These are phyloP conservation scores for Poeciliopsis turneri DNA, from an alignment of 2,797 vertebrate species.

Conservation along the genomic window DNA sequence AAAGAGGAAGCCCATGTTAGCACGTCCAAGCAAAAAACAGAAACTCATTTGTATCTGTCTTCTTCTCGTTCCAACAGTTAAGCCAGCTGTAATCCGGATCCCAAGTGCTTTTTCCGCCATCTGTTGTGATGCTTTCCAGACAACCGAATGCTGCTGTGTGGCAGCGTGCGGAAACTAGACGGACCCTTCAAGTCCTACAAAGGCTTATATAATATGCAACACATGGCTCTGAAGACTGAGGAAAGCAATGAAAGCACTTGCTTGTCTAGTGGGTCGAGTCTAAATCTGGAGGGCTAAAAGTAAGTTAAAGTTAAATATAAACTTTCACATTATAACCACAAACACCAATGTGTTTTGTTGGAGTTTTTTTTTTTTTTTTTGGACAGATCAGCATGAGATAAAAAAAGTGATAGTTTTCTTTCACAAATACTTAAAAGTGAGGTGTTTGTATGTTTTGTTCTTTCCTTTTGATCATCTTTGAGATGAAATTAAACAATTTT, in stretches of 20 bases:
- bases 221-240: slow-evolving; percentile 21
- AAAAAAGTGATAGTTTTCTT: not conserved
- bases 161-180: slow-evolving; percentile 37
- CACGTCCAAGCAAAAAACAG: slow-evolving; percentile 28
- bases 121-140: slow-evolving; percentile 68
- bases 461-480: not conserved
- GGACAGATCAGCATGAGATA: not conserved
- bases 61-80: slow-evolving; percentile 13
- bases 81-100: slow-evolving; percentile 28
- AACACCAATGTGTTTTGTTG: not conserved
- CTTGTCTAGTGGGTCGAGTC: slow-evolving; percentile 2
- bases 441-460: not conserved
- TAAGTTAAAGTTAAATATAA: not conserved
- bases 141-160: slow-evolving; percentile 30
- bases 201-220: slow-evolving; percentile 48
- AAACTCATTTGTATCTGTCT: slow-evolving; percentile 42
- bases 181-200: slow-evolving; percentile 38
- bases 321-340: not conserved
- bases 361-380: not conserved
- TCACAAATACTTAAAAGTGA: not conserved
- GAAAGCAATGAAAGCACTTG: slow-evolving; percentile 39
- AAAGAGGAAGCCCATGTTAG: not conserved
- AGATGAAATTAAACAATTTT: not conserved
- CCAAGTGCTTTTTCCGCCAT: slow-evolving; percentile 42
- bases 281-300: slow-evolving; percentile 3